phyloP scores from a whole-genome alignment of 1,140 invertebrate genomes.

The Lepidurus packardi region DNA sequence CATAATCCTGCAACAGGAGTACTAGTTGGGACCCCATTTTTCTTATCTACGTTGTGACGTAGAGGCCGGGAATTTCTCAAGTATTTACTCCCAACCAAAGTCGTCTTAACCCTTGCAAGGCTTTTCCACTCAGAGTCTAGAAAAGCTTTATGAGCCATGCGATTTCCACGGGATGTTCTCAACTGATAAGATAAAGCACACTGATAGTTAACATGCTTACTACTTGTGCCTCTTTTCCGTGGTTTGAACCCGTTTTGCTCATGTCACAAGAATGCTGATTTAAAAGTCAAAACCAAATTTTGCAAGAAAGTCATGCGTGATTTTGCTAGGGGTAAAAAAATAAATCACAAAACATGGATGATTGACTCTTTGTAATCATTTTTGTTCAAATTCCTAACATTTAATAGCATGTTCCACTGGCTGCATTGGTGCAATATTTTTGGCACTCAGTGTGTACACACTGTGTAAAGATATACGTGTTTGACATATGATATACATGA shows the following conservation, averaged over 20 bases:
- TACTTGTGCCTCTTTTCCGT: background rate
- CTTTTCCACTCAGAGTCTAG: background rate
- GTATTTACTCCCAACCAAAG: background rate
- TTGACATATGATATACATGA: too few species aligned
- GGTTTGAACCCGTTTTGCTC: background rate
- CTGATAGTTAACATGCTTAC: background rate
- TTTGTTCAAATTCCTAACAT: too few species aligned
- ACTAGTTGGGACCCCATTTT: too few species aligned
- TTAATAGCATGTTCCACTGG: too few species aligned
- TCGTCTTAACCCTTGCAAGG: background rate
- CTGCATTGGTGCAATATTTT: too few species aligned
- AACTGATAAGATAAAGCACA: background rate
- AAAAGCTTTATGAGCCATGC: conserved; percentile 12
- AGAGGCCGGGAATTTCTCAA: background rate
- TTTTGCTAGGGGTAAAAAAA: background rate
- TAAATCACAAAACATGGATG: background rate
- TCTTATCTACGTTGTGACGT: background rate
- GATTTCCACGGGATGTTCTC: background rate
- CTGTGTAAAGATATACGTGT: too few species aligned
- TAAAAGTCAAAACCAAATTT: background rate
- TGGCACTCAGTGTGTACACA: too few species aligned
- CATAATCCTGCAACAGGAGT: too few species aligned
- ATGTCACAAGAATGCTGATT: background rate
- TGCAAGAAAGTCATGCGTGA: background rate
- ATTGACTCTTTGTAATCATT: too few species aligned